Percentiles rank a stretch among this genome's conserved stretches.
These are phyloP conservation scores for Amphiduros pacificus DNA, from an alignment of 2,888 invertebrate species.

Conservation along the genomic window DNA sequence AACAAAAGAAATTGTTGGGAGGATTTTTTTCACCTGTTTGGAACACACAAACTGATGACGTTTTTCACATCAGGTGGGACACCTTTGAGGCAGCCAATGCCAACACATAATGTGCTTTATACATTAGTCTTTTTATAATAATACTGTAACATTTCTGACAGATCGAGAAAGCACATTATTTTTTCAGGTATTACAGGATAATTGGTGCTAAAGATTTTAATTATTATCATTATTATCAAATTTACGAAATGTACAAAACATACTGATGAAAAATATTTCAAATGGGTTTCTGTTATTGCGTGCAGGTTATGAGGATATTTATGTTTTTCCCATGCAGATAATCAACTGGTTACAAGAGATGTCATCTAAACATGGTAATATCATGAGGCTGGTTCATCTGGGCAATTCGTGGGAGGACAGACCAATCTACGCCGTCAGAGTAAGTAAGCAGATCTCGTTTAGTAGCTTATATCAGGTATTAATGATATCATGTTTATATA, in stretches of 20 bases:
- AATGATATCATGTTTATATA: no score
- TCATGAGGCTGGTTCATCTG: conserved; percentile 15
- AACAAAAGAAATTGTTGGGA: not conserved
- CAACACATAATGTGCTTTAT: no score
- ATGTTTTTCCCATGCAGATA: not conserved
- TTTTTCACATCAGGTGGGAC: not conserved
- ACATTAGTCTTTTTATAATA: no score
- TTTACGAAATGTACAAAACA: no score
- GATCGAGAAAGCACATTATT: no score
- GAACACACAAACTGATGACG: no score
- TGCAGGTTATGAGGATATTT: not conserved
- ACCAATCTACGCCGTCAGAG: conserved; percentile 21
- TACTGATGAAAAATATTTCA: no score
- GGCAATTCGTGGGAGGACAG: conserved; percentile 23
- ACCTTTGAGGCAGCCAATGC: not conserved
- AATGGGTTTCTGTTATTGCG: not conserved
- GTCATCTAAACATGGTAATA: not conserved
- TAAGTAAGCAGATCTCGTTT: not conserved
- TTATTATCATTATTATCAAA: no score
- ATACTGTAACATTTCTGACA: no score
- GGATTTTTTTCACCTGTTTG: no score
- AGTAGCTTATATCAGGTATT: not conserved
- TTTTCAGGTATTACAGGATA: no score
- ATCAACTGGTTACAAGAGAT: not conserved
- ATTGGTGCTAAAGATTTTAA: no score